phyloP scores from a whole-genome alignment of 2,888 invertebrate species.

The Netelia melanura region DNA sequence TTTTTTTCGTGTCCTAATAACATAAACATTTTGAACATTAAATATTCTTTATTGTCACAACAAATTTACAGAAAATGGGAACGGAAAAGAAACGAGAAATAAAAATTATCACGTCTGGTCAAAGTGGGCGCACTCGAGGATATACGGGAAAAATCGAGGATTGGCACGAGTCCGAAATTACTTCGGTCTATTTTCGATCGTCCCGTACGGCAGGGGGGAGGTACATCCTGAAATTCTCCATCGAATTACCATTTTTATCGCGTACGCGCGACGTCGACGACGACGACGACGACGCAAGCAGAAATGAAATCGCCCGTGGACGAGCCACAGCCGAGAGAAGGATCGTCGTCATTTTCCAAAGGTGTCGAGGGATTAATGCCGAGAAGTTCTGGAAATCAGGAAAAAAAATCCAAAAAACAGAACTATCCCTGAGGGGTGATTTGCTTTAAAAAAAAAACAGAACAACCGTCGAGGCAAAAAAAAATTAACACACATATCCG shows the following conservation, averaged over 20 bases:
- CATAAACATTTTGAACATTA: too few species aligned
- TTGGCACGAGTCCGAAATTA: slow-evolving; percentile 54
- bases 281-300: slow-evolving; percentile 44
- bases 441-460: neutral
- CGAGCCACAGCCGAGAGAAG: slow-evolving; percentile 32
- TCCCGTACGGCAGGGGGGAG: neutral
- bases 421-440: slow-evolving; percentile 1
- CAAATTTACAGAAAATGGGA: too few species aligned
- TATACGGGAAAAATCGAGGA: slow-evolving; percentile 17
- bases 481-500: neutral
- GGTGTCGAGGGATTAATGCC: slow-evolving; percentile 46
- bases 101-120: neutral
- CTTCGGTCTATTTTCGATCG: slow-evolving; percentile 32
- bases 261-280: slow-evolving; percentile 33
- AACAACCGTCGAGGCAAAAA: neutral
- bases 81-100: too few species aligned
- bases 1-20: neutral
- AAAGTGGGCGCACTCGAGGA: slow-evolving; percentile 5
- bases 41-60: too few species aligned
- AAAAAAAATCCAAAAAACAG: neutral
- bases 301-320: slow-evolving; percentile 60
- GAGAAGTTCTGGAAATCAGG: neutral
- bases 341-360: slow-evolving; percentile 41
- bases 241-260: slow-evolving; percentile 67
- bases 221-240: neutral